Conservation (phyloP, 2,113 vertebrate genomes). For the Jaculus jaculus region DNA sequence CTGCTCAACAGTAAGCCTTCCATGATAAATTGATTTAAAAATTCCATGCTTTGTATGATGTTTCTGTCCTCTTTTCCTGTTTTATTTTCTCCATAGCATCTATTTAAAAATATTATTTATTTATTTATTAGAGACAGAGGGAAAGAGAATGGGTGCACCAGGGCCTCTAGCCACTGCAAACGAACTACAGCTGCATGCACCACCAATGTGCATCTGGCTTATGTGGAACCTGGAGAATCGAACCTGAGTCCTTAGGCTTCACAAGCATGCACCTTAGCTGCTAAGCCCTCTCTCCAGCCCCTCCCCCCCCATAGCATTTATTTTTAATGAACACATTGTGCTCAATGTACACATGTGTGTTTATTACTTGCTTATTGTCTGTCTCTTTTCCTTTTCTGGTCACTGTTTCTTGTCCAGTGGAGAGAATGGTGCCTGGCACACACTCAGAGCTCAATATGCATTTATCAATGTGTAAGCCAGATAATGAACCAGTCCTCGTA, state of each 20-base stretch:
- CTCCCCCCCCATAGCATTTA: not conserved
- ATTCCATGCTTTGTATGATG: not conserved
- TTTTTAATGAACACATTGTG: not conserved
- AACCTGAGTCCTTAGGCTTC: too few species aligned
- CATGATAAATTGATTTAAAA: not conserved
- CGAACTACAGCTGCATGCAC: too few species aligned
- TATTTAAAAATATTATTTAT: too few species aligned
- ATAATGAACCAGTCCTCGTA: not conserved
- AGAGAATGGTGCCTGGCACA: not conserved
- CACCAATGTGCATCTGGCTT: too few species aligned
- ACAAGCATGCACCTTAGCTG: too few species aligned
- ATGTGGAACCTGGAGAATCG: too few species aligned
- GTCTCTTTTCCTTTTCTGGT: not conserved
- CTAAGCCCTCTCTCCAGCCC: too few species aligned
- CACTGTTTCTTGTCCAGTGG: not conserved
- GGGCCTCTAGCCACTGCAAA: too few species aligned
- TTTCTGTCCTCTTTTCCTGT: not conserved
- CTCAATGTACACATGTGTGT: too few species aligned
- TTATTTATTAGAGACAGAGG: too few species aligned
- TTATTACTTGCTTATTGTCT: not conserved
- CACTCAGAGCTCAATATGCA: not conserved
- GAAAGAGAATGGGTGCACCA: too few species aligned
- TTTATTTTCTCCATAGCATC: not conserved
- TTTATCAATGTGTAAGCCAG: not conserved
- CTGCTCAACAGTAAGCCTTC: not conserved